Base-by-base conservation (phyloP, 2,797 vertebrate genomes). In the Lindbergichthys nudifrons region DNA sequence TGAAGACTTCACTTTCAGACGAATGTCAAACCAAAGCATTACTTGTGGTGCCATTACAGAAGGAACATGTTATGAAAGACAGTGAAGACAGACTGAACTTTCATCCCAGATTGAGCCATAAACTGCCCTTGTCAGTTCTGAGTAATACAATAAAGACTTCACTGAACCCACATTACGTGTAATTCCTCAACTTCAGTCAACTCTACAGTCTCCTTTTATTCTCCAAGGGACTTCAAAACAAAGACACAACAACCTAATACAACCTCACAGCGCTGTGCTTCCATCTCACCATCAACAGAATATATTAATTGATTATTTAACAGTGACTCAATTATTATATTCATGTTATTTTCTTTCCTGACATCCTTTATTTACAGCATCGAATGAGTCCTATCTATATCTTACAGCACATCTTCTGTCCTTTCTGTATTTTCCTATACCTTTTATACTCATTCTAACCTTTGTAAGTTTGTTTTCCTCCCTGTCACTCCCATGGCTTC, bases 161-260 rank as follows among this genome's bases (percentile, higher is more conserved):
- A 46, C 13, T 45, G 18, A 18, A 39, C n/a, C 23, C 21, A 19
- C 8, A 12, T 41, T 23, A 13, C 10, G 19, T 50, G 10, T 32
- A 43, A 26, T 23, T 26, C 19, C 43, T 6, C 21, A 48, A 26
- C n/a, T 26, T 45, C n/a, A 43, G 48, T 18, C 46, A 69, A 10
- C 59, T 32, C 60, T 65, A 41, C n/a, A 65, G 19, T 60, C 12
- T 45, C 19, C 30, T 8, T 56, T 62, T 48, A 30, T 54, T 48
- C 47, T 12, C n/a, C 2, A 13, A 10, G 8, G 19, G 8, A 52
- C 21, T 65, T 53, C 1, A 61, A 61, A 43, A 16, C 15, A 26
- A 48, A 57, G 5, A 65, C 47, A 23, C 15, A 30, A 26, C 19
- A 63, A 32, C 10, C 2, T 14, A 26, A 13, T 26, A 45, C 16